Conservation (phyloP, 2,888 invertebrate species). For the Pyrocoelia pectoralis region DNA sequence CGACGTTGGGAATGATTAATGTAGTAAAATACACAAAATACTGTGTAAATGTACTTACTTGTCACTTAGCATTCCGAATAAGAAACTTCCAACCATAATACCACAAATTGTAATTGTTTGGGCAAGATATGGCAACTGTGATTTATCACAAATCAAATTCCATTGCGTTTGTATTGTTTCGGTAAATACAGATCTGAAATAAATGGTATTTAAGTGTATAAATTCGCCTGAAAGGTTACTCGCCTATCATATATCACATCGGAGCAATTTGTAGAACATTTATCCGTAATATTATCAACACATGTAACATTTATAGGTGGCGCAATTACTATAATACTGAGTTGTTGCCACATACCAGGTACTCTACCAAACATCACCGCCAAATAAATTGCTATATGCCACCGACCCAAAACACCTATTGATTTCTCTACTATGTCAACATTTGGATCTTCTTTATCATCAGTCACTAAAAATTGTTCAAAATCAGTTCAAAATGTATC, state of each 20-base stretch:
- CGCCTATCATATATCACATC: slow-evolving; percentile 68
- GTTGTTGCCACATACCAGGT: slow-evolving; percentile 82
- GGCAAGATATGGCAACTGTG: slow-evolving; percentile 74
- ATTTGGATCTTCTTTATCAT: too few species aligned
- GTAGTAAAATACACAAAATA: too few species aligned
- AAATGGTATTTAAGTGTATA: background rate
- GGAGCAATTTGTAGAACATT: slow-evolving; percentile 66
- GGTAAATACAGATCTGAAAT: slow-evolving; percentile 63
- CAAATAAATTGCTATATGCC: slow-evolving; percentile 77
- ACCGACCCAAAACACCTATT: slow-evolving; percentile 76
- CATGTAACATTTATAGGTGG: slow-evolving; percentile 68
- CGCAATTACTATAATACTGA: slow-evolving; percentile 80
- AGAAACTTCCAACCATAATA: slow-evolving; percentile 76
- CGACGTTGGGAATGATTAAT: too few species aligned
- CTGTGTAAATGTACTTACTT: too few species aligned
- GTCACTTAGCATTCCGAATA: slow-evolving; percentile 78
- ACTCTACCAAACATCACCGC: slow-evolving; percentile 77
- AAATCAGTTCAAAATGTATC: too few species aligned
- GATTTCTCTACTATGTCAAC: slow-evolving; percentile 72
- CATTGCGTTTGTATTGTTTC: slow-evolving; percentile 61
- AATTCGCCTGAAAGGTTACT: too few species aligned
- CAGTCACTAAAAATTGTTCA: too few species aligned
- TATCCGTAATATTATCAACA: slow-evolving; percentile 59
- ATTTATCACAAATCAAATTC: slow-evolving; percentile 74
- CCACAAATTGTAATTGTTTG: slow-evolving; percentile 82